phyloP scores from a whole-genome alignment of 2,888 invertebrate species.

The Drosophila atroscutellata region DNA sequence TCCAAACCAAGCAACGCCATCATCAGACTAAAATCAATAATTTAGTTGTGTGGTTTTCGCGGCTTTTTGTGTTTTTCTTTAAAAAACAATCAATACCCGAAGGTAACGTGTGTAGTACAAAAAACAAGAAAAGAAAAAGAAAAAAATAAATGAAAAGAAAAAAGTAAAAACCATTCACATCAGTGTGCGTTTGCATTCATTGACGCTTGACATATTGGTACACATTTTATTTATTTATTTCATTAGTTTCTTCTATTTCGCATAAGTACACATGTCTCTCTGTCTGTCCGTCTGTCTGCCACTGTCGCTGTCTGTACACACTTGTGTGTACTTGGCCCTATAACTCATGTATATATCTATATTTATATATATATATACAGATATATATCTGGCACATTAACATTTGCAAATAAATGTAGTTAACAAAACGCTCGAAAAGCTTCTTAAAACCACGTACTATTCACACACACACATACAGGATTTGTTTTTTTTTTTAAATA shows the following conservation, averaged over 20 bases:
- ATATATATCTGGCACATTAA: background rate
- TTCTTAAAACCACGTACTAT: slow-evolving; percentile 6
- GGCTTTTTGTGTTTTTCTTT: slow-evolving; percentile 77
- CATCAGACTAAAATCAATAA: slow-evolving; percentile 72
- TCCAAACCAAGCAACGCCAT: slow-evolving; percentile 59
- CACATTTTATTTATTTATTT: slow-evolving; percentile 70
- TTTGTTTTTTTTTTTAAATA: background rate
- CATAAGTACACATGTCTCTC: slow-evolving; percentile 5
- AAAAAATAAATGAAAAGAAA: slow-evolving; percentile 46
- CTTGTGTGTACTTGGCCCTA: slow-evolving; percentile 1
- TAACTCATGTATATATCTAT: background rate
- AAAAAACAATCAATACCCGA: slow-evolving; percentile 80
- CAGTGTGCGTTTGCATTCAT: slow-evolving; percentile 76
- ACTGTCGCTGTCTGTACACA: background rate
- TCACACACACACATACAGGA: slow-evolving; percentile 10
- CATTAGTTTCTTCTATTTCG: slow-evolving; percentile 18
- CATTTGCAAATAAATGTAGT: background rate
- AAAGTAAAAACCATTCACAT: slow-evolving; percentile 52
- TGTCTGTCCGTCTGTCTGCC: background rate
- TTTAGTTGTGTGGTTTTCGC: slow-evolving; percentile 77
- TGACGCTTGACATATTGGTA: slow-evolving; percentile 79
- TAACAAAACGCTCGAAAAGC: background rate
- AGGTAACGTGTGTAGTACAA: slow-evolving; percentile 74
- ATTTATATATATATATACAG: background rate
- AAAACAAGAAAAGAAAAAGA: slow-evolving; percentile 44